phyloP scores from a whole-genome alignment of 2,113 vertebrate species.

The Himantopus leucocephalus region DNA sequence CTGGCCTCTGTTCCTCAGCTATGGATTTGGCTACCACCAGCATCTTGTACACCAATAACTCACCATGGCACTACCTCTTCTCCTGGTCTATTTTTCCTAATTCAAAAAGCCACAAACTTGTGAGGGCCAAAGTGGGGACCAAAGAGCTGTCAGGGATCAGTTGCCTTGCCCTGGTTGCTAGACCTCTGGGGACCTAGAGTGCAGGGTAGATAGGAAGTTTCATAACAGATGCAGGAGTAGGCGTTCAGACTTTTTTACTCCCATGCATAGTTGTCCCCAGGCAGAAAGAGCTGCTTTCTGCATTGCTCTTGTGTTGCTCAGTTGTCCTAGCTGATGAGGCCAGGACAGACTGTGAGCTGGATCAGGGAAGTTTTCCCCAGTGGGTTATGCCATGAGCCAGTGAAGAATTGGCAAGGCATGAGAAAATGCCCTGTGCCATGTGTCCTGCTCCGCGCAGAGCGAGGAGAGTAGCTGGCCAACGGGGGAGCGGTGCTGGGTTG shows the following conservation, averaged over 20 bases:
- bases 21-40: neutral
- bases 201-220: neutral
- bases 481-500: neutral
- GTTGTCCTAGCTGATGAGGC: neutral
- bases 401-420: neutral
- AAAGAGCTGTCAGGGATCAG: neutral
- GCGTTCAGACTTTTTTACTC: neutral
- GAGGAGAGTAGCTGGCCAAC: neutral
- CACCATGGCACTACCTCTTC: neutral
- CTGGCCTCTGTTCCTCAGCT: neutral
- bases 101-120: neutral
- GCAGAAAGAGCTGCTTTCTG: neutral
- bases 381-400: neutral
- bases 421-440: neutral
- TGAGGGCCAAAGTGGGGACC: neutral
- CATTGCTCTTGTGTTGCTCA: neutral
- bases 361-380: neutral
- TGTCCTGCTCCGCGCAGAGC: neutral
- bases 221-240: neutral
- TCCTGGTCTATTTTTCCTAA: neutral
- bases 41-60: neutral
- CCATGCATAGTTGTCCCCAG: neutral
- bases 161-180: neutral
- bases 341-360: neutral
- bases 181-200: fast-evolving